Evolutionary conservation across 2,888 invertebrate genomes (phyloP), one percentile per base, ranked within the genome.

Genomic region (Caenorhabditis sp.): DNA sequence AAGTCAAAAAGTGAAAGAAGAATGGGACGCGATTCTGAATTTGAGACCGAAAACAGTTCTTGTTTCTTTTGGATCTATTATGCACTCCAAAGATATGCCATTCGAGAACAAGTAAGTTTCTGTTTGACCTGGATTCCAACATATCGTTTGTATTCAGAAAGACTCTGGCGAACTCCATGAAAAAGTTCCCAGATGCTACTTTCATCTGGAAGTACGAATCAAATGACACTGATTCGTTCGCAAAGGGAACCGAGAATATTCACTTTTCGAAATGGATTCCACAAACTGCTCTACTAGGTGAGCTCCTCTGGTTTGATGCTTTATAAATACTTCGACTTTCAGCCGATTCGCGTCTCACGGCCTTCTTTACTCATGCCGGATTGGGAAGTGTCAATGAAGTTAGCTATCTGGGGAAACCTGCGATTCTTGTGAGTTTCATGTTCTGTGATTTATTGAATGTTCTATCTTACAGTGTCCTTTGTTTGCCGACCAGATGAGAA

Each of bases 151-250:
- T n/a, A n/a, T 83, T 56, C 59, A 86, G 86, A 66, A 64, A 72
- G 51, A 19, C 68, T 10, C 49, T 87, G n/a, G 54, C 77, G 1
- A 24, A 26, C 16, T 41, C 73, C 12, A 68, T 85, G 61, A 68
- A 64, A 3, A 61, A 58, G 1, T 80, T 87, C 61, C 82, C 84
- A 22, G 81, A 86, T 10, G 81, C 85, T 1, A 85, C 87, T 44
- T 87, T 87, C 31, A 85, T 87, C 31, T 87, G 87, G 87, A 87
- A 87, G 54, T 87, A 87, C 61, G 87, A 87, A 49, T 77, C 68
- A 3, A 70, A 85, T 28, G 80, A 81, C 38, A 49, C 66, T 31
- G 66, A 51, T 14, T 54, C 12, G 2, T 84, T 72, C 56, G 84
- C 81, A 5, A 72, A 84, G 7, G 72, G 56, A 12, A 61, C 79